phyloP scores from a whole-genome alignment of 2,888 invertebrate genomes.

The Muscina levida region DNA sequence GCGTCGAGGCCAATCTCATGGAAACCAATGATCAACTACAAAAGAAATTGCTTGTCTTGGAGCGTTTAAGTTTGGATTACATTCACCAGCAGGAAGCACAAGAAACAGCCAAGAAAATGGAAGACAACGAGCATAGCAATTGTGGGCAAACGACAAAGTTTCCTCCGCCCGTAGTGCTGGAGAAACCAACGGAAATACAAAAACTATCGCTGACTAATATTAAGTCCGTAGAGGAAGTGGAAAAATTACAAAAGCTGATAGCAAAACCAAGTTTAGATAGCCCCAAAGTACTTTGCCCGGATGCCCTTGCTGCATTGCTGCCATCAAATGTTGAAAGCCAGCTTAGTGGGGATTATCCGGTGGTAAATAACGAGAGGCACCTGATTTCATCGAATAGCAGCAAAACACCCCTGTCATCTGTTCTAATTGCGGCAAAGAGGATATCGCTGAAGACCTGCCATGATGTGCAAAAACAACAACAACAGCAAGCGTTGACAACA shows the following conservation, averaged over 20 bases:
- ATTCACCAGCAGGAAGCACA: slow-evolving; percentile 58
- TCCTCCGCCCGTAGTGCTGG: slow-evolving; percentile 14
- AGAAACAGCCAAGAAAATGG: not conserved
- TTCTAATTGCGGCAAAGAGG: not conserved
- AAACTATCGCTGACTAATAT: slow-evolving; percentile 58
- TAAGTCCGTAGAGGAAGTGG: slow-evolving; percentile 66
- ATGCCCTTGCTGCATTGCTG: no score
- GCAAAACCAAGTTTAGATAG: slow-evolving; percentile 63
- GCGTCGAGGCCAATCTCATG: slow-evolving; percentile 81
- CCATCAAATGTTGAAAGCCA: no score
- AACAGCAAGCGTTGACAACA: not conserved
- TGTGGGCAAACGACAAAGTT: not conserved
- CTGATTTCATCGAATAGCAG: not conserved
- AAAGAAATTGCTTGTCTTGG: slow-evolving; percentile 81
- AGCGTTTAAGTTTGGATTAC: slow-evolving; percentile 81
- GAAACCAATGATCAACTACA: slow-evolving; percentile 82
- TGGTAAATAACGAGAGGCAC: not conserved
- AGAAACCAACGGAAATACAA: slow-evolving; percentile 48
- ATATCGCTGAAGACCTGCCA: not conserved
- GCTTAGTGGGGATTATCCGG: no score
- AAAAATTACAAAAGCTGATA: slow-evolving; percentile 66
- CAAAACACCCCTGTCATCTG: not conserved
- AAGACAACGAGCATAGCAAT: slow-evolving; percentile 9
- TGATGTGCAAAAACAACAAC: not conserved
- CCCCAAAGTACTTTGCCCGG: no score